Evolutionary conservation across 2,797 vertebrate species (phyloP), one percentile per base, ranked within the genome.

Genomic region (Chrysocyon brachyurus): DNA sequence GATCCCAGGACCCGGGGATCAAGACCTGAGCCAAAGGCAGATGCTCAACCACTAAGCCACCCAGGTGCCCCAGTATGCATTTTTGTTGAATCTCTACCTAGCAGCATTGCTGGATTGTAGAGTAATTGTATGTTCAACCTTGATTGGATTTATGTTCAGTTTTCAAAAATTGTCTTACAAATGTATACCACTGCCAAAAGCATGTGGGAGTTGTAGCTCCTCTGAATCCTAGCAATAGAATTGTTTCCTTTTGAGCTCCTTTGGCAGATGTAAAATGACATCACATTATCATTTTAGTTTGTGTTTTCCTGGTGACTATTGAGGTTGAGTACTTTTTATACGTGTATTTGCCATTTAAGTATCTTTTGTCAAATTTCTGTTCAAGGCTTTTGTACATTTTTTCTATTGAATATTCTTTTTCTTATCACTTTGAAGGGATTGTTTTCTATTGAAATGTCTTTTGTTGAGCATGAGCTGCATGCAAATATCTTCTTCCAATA

Each of bases 151-250:
- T 77, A n/a, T 22, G 12, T 81, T 87, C 59, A 46, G 49, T 92
- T 82, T 92, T 92, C 84, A 6, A 59, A 66, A 91, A 66, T 52
- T 31, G 36, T 75, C 73, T 95, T 75, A 49, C 36, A 75, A 83
- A 83, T 54, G 83, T 75, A 61, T 21, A 70, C 40, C 21, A 24
- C 21, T 17, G n/a, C 21, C 54, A 22, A n/a, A 68, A 83, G n/a
- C 28, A 61, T n/a, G 61, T 61, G 40, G 63, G 70, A 70, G 61
- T 70, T 54, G 28, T 40, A 46, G 24, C 70, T 46, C 59, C 54
- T 52, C 17, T 33, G 1, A 36, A 46, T 46, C 52, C 26, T 96
- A 46, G 22, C 26, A 70, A 17, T 84, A n/a, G 40, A 46, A 46
- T 46, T 46, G 24, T 77, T 88, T 77, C 59, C 57, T 7, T 73